Evolutionary conservation across 2,797 vertebrate species (phyloP).

Genomic region (Lithobates pipiens): DNA sequence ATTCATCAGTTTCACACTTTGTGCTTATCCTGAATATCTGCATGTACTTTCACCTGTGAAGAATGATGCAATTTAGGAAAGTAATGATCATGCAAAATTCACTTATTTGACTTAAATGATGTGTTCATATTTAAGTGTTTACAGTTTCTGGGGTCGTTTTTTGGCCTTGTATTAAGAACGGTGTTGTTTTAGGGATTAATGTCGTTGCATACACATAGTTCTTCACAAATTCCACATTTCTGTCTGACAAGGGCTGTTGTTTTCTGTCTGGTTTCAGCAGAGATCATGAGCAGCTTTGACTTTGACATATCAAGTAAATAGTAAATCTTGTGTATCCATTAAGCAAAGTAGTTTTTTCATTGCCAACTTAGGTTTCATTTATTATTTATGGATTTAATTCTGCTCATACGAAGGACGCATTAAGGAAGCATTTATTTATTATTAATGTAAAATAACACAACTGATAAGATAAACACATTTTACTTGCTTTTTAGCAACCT

Average conservation of each 20-base stretch:
- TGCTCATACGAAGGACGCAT: slow-evolving; percentile 50
- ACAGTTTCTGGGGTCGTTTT: too few species aligned
- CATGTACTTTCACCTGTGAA: too few species aligned
- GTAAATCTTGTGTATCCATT: slow-evolving; percentile 53
- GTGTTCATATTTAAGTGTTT: too few species aligned
- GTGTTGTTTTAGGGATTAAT: too few species aligned
- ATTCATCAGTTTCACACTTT: too few species aligned
- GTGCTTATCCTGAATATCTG: too few species aligned
- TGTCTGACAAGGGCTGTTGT: neutral
- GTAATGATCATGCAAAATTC: too few species aligned
- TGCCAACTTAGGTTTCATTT: slow-evolving; percentile 51
- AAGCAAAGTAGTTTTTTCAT: slow-evolving; percentile 56
- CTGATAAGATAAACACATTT: slow-evolving; percentile 37
- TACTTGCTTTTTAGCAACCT: slow-evolving; percentile 7
- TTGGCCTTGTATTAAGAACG: too few species aligned
- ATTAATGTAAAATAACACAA: slow-evolving; percentile 53
- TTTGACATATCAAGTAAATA: slow-evolving; percentile 43
- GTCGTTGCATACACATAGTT: too few species aligned
- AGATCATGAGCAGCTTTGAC: slow-evolving; percentile 18
- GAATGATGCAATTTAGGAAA: too few species aligned
- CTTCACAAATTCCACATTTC: neutral
- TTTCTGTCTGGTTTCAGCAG: slow-evolving; percentile 1
- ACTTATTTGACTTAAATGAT: too few species aligned
- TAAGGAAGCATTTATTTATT: slow-evolving; percentile 55
- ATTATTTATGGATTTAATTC: slow-evolving; percentile 57